Evolutionary conservation across 2,113 vertebrate species (phyloP).

Genomic region (Sebastes schlegelii): DNA sequence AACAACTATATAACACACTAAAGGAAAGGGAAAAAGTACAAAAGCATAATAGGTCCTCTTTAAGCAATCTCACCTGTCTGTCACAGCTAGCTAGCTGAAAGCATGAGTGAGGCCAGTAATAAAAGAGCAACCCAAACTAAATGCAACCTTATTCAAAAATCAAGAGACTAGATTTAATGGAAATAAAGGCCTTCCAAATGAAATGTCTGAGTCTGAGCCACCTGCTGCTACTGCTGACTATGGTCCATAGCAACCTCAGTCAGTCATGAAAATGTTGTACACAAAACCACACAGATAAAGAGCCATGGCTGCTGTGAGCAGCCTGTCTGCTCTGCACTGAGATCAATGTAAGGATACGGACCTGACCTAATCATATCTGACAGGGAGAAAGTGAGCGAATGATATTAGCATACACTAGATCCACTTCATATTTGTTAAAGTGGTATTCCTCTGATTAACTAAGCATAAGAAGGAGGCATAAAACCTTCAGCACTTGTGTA

Average conservation of each 20-base stretch:
- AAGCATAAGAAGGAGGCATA: constrained; percentile 50
- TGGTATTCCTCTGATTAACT: constrained; percentile 70
- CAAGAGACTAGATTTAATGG: constrained; percentile 3
- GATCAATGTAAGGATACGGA: constrained; percentile 69
- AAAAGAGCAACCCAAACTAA: background rate
- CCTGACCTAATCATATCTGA: constrained; percentile 77
- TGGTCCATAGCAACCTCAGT: constrained; percentile 44
- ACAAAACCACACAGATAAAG: constrained; percentile 47
- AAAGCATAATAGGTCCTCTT: too few species aligned
- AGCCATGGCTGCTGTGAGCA: constrained; percentile 35
- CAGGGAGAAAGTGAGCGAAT: constrained; percentile 68
- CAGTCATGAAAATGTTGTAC: constrained; percentile 45
- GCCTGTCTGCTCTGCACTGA: constrained; percentile 41
- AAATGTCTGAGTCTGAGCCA: constrained; percentile 43
- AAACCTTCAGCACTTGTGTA: constrained; percentile 28
- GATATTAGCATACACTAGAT: constrained; percentile 67
- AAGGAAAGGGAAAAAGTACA: too few species aligned
- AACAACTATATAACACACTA: too few species aligned
- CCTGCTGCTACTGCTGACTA: constrained; percentile 47
- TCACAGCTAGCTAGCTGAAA: background rate
- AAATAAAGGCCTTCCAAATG: constrained; percentile 18
- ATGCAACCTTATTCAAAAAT: background rate
- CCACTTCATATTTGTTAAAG: constrained; percentile 70
- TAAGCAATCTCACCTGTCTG: background rate
- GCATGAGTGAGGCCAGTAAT: background rate